Base-by-base conservation (phyloP, 2,113 vertebrate genomes). In the Psophia crepitans region DNA sequence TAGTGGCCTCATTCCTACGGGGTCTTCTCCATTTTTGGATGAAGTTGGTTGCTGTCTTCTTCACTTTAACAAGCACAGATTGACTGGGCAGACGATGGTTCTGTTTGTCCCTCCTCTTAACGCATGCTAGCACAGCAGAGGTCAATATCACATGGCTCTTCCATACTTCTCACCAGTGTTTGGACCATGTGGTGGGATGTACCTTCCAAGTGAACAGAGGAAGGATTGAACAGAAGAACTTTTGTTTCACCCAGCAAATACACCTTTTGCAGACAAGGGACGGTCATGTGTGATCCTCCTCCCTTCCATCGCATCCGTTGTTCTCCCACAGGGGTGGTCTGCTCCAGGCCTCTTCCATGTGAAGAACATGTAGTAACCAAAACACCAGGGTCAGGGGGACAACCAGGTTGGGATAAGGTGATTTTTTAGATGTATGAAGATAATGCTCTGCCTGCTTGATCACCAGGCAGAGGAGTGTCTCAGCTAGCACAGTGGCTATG, bases 241-340 rank as follows among this genome's bases (percentile, higher is more conserved):
- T 70, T 49, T 28, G 27, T 58, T 60, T 37, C 68, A 49, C 49
- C n/a, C 35, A 35, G 26, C 18, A 63, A 74, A 58, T 2, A 0
- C 9, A 37, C 9, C 19, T 83, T 58, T 43, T 53, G 14, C 35
- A 20, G 43, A 6, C n/a, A 49, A 48, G 14, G 35, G 18, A 14
- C 14, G 17, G 20, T 32, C 57, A 19, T 12, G 14, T 18, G 24
- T 54, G 24, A 33, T 64, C 51, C 32, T 53, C 18, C 54, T 64
- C 18, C 37, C 18, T 58, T 57, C 48, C 18, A 7, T 41, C 2
- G 0, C 39, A 26, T 46, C 12, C 0, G 0, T 41, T 82, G 7
- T 54, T 79, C 30, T 83, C 56, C 35, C 46, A 10, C 8, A 75
- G 33, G 5, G 15, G 4, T 23, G n/a, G 6, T 46, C 43, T 85